Conservation (phyloP, 92 coral and sea anemone species). For the Zoanthus sansibaricus region DNA sequence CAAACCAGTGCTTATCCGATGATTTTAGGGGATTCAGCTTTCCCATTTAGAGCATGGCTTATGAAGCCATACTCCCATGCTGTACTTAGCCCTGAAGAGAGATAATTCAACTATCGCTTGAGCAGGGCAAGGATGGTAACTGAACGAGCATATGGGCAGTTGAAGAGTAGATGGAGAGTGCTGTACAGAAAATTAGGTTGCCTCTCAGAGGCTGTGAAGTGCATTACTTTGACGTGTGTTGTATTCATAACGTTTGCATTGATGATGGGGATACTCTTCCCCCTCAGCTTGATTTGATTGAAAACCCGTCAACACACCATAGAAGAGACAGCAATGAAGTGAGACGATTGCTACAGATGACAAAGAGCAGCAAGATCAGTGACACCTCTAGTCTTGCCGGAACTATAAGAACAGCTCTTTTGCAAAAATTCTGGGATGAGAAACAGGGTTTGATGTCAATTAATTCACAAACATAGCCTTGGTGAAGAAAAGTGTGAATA, state of each 20-base stretch:
- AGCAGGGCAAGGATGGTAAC: slow-evolving; percentile 51
- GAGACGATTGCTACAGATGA: slow-evolving; percentile 16
- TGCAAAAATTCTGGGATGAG: slow-evolving; percentile 32
- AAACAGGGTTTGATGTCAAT: slow-evolving; percentile 34
- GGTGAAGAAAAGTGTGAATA: slow-evolving; percentile 20
- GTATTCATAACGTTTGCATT: slow-evolving; percentile 11
- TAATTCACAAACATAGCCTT: slow-evolving; percentile 16
- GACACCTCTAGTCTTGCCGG: slow-evolving; percentile 44
- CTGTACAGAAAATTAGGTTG: slow-evolving; percentile 21
- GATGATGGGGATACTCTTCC: slow-evolving; percentile 16
- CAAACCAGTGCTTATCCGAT: slow-evolving; percentile 37
- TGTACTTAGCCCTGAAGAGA: slow-evolving; percentile 34
- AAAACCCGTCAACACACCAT: slow-evolving; percentile 20
- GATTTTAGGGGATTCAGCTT: slow-evolving; percentile 45
- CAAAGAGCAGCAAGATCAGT: slow-evolving; percentile 20
- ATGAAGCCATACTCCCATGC: slow-evolving; percentile 48
- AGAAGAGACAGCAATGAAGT: slow-evolving; percentile 31
- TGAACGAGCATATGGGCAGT: slow-evolving; percentile 44
- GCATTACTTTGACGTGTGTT: background rate
- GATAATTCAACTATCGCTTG: slow-evolving; percentile 45
- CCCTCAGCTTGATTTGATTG: slow-evolving; percentile 14
- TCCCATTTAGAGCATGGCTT: background rate
- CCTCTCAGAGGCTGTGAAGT: background rate
- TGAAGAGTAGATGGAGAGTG: slow-evolving; percentile 53
- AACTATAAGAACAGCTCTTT: slow-evolving; percentile 25